Evolutionary conservation across 2,113 vertebrate genomes (phyloP).

Genomic region (Menidia beryllina): DNA sequence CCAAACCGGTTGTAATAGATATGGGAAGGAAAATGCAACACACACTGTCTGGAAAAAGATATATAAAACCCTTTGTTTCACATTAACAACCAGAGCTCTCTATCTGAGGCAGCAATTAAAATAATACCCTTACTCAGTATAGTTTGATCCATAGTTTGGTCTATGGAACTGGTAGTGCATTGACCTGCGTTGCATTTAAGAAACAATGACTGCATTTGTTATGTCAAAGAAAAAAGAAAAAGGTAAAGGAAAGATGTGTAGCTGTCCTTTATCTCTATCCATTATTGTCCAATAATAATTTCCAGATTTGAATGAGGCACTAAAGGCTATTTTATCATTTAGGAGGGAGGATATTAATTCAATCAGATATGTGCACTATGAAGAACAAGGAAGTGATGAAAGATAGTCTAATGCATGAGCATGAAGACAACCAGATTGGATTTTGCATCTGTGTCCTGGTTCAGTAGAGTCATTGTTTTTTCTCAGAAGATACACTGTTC

Average conservation of each 20-base stretch:
- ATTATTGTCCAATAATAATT: constrained; percentile 34
- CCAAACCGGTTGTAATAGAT: constrained; percentile 70
- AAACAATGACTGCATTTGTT: constrained; percentile 42
- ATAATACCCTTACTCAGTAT: background rate
- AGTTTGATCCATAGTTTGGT: background rate
- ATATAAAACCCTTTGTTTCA: constrained; percentile 31
- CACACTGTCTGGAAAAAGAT: constrained; percentile 6
- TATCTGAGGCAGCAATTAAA: background rate
- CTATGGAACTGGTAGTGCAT: background rate
- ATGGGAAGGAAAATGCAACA: constrained; percentile 18
- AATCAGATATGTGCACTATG: constrained; percentile 67
- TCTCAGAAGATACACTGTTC: constrained; percentile 59
- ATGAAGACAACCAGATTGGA: constrained; percentile 60
- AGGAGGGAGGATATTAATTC: constrained; percentile 64
- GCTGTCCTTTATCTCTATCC: constrained; percentile 56
- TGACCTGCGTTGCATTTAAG: background rate
- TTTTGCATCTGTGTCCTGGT: constrained; percentile 43
- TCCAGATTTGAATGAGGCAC: constrained; percentile 67
- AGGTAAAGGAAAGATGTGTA: background rate
- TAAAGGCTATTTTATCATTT: constrained; percentile 55
- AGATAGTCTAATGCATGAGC: constrained; percentile 58
- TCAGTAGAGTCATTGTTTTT: constrained; percentile 74
- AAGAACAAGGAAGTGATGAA: constrained; percentile 71
- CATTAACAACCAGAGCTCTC: background rate
- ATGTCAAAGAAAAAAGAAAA: constrained; percentile 1